Evolutionary conservation across 2,113 vertebrate species (phyloP).

Genomic region (Geothlypis trichas): DNA sequence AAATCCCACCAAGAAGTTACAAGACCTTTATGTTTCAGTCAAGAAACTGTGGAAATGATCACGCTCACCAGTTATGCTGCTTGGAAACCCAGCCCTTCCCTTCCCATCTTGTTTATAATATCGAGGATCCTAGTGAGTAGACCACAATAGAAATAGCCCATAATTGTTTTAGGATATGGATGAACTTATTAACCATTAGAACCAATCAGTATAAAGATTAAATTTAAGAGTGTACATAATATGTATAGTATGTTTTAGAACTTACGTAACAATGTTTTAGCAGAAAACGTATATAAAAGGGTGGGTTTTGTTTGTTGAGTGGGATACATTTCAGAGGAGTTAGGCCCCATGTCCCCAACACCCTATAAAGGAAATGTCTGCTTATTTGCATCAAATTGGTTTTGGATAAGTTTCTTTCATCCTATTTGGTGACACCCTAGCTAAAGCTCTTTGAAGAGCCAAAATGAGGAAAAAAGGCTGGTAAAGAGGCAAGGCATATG

Average conservation of each 20-base stretch:
- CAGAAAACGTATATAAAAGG: not conserved
- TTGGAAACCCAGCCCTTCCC: not conserved
- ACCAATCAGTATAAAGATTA: not conserved
- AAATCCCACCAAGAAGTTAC: not conserved
- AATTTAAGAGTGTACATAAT: accelerated
- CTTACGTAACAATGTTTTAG: not conserved
- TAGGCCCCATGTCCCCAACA: accelerated
- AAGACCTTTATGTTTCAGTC: not conserved
- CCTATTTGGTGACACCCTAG: not conserved
- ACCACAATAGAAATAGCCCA: not conserved
- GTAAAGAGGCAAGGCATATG: not conserved
- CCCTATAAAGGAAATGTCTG: not conserved
- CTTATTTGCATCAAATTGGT: not conserved
- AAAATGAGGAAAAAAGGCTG: not conserved
- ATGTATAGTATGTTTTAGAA: not conserved
- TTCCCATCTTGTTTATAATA: not conserved
- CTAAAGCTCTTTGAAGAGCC: not conserved
- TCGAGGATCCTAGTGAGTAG: not conserved
- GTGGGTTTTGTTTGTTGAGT: not conserved
- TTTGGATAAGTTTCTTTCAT: not conserved
- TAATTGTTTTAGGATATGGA: not conserved
- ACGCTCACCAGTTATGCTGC: accelerated
- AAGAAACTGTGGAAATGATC: not conserved
- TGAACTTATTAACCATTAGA: not conserved
- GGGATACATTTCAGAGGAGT: not conserved